These are phyloP conservation scores for Machimus rusticus DNA, from an alignment of 2,888 invertebrate genomes.

Conservation along the genomic window DNA sequence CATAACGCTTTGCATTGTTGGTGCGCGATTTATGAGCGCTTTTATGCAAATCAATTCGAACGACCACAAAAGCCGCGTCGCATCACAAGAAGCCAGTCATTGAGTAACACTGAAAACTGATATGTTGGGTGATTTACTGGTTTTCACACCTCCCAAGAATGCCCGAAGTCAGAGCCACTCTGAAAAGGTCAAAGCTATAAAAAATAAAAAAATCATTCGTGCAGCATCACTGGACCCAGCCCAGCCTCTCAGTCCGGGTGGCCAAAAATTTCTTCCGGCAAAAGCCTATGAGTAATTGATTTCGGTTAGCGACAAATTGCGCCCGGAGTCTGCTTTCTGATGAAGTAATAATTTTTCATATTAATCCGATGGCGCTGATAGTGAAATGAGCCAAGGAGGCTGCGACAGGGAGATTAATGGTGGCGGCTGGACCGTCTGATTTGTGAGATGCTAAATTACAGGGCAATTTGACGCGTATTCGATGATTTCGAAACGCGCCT, in stretches of 20 bases:
- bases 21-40: not conserved
- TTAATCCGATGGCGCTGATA: not conserved
- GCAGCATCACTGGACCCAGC: not conserved
- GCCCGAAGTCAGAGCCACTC: not conserved
- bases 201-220: too few species aligned
- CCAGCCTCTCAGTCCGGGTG: not conserved
- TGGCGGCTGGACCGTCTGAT: not conserved
- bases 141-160: conserved; percentile 1
- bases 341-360: not conserved
- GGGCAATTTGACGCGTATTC: not conserved
- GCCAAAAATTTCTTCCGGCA: not conserved
- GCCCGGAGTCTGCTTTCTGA: not conserved
- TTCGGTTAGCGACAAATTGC: not conserved
- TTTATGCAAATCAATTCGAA: not conserved
- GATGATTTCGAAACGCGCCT: not conserved
- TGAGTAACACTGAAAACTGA: not conserved
- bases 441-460: not conserved
- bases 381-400: not conserved
- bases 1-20: not conserved
- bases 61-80: not conserved
- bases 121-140: not conserved
- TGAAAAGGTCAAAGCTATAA: not conserved
- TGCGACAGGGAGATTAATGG: not conserved
- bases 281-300: not conserved
- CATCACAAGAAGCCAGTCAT: not conserved